Evolutionary conservation across 1,140 invertebrate species (phyloP), one percentile per base, ranked within the genome.

Genomic region (Teleogryllus occipitalis): DNA sequence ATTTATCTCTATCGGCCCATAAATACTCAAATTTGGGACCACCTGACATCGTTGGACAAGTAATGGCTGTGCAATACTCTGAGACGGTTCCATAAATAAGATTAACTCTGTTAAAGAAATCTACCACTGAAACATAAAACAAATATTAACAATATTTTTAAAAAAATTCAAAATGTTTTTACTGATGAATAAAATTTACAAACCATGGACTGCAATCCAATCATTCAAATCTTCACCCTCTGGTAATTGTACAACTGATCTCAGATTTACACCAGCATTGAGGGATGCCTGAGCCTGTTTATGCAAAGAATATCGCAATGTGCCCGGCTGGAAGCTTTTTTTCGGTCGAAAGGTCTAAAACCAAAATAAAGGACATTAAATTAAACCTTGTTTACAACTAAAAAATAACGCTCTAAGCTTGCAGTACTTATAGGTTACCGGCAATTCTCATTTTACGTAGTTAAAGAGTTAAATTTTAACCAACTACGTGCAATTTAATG

Each of bases 81-180:
- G 91, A 93, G 47, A 98, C 91, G 15, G 95, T 96, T 10, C 97
- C 97, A 87, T 95, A 96, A 83, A 98, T 95, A 15, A 98, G 87
- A 87, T 98, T 98, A 82, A 98, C 97, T 83, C 96, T 90, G 86
- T 98, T 98, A 86, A 98, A 98, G 85, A 98, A 98, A 84, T 98
- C 97, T 7, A 98, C 97, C 83, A 97, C 96, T 97, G 47, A 47
- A 77, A 72, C 14, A 72, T 72, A 39, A 39, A 39, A n/a, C 48
- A 7, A 46, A 22, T 77, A 14, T 27, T 39, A 46, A 1, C 77
- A 15, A 22, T 75, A 75, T 1, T 12, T 75, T 75, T 7, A 5
- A 5, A 75, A 75, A 7, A 65, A 8, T 54, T 54, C 8, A 8
- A 65, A 65, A 65, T 65, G 54, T 65, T 1, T 3, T 14, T 18